These are phyloP conservation scores for Matsumurasca onukii DNA, from an alignment of 1,140 invertebrate genomes.

Conservation along the genomic window DNA sequence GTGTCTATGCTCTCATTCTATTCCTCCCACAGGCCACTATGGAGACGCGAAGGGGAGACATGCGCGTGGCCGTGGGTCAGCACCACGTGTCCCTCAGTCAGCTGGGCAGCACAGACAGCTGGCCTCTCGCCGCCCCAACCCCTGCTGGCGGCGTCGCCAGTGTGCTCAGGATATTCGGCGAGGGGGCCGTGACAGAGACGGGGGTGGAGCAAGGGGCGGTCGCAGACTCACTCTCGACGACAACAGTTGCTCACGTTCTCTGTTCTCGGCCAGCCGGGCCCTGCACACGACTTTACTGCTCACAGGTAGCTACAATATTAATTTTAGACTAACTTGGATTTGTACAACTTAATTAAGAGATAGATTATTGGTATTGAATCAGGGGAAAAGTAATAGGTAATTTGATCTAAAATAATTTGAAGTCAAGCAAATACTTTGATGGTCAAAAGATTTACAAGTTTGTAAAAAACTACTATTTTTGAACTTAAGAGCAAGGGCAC, in stretches of 20 bases:
- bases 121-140: slow-evolving; percentile 42
- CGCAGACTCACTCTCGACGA: background rate
- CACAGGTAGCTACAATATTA: background rate
- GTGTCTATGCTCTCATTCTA: background rate
- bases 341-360: background rate
- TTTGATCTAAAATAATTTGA: background rate
- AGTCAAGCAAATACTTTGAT: background rate
- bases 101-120: slow-evolving; percentile 47
- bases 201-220: background rate
- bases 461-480: background rate
- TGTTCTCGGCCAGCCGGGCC: too few species aligned
- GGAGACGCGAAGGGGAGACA: background rate
- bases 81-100: slow-evolving; percentile 50
- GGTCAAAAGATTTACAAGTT: background rate
- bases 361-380: background rate
- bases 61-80: slow-evolving; percentile 48
- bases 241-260: too few species aligned
- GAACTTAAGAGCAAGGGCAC: background rate
- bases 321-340: background rate
- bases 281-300: background rate
- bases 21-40: background rate
- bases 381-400: background rate
- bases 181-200: background rate
- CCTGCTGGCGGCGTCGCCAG: too few species aligned
- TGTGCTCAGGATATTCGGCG: background rate